These are phyloP conservation scores for Caenorhabditis sp. DNA, from an alignment of 2,888 invertebrate species.

Conservation along the genomic window DNA sequence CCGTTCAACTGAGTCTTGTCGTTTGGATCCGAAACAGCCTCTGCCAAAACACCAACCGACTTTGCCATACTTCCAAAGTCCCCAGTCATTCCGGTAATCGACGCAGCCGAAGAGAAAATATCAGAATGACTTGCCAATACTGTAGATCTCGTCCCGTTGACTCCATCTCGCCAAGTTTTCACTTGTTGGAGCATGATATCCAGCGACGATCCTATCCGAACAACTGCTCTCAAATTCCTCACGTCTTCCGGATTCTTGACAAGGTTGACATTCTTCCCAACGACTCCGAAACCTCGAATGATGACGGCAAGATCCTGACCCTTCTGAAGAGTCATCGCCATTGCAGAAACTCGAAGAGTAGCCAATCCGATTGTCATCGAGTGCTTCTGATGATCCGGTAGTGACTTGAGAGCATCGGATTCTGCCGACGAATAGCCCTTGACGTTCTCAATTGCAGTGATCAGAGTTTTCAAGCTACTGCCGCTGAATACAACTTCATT, in stretches of 20 bases:
- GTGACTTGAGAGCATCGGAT: neutral
- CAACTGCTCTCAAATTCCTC: neutral
- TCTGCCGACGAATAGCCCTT: neutral
- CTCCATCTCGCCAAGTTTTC: neutral
- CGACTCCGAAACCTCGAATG: neutral
- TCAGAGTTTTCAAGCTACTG: neutral
- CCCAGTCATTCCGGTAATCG: neutral
- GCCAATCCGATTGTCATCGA: neutral
- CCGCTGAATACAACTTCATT: neutral
- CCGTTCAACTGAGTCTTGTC: neutral
- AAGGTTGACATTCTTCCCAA: neutral
- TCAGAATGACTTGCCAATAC: neutral
- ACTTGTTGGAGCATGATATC: neutral
- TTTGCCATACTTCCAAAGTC: neutral
- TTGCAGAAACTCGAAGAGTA: neutral
- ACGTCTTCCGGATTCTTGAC: neutral
- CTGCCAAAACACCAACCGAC: neutral
- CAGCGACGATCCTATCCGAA: neutral
- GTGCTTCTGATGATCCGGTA: neutral
- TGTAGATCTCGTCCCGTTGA: neutral
- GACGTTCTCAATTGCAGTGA: neutral
- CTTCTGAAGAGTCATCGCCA: neutral
- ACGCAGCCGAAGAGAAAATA: neutral
- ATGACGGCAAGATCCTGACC: neutral
- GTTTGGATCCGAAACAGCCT: neutral